A percentile compares a stretch with the other conserved stretches of the same genome.
phyloP scores from a whole-genome alignment of 1,140 invertebrate species.

The Ooceraea biroi region DNA sequence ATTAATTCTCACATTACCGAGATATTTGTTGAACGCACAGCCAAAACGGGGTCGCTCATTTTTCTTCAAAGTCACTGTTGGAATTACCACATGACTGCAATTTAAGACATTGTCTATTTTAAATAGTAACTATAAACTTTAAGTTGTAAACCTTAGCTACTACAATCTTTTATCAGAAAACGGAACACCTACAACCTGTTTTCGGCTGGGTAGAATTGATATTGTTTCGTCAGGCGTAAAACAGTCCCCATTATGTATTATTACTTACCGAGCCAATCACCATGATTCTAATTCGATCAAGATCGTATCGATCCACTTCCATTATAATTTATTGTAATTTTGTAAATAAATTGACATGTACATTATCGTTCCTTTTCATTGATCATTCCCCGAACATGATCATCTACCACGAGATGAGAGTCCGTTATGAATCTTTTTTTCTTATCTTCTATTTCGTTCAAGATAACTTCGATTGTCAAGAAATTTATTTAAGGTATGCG shows the following conservation, averaged over 20 bases:
- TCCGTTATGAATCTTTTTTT: neutral
- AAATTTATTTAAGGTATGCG: neutral
- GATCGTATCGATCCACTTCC: conserved; percentile 21
- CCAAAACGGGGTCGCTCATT: neutral
- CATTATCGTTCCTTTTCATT: neutral
- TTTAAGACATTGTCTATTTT: neutral
- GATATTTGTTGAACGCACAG: neutral
- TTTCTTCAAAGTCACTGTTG: too few species aligned
- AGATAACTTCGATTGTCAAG: neutral
- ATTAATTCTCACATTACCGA: neutral
- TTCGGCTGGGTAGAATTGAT: neutral
- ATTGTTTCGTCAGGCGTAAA: neutral
- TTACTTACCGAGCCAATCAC: neutral
- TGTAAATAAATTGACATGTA: conserved; percentile 64
- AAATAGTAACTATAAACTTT: neutral
- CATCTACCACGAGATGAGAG: neutral
- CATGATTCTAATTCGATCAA: conserved; percentile 23
- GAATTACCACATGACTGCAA: neutral
- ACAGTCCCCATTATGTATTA: neutral
- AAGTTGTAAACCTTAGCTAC: neutral
- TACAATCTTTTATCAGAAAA: neutral
- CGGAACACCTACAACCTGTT: neutral
- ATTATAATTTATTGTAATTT: conserved; percentile 66
- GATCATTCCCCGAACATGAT: neutral
- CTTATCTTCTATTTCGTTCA: neutral